Evolutionary conservation across 2,888 invertebrate genomes (phyloP).

Genomic region (Drosophila nr. medialis): DNA sequence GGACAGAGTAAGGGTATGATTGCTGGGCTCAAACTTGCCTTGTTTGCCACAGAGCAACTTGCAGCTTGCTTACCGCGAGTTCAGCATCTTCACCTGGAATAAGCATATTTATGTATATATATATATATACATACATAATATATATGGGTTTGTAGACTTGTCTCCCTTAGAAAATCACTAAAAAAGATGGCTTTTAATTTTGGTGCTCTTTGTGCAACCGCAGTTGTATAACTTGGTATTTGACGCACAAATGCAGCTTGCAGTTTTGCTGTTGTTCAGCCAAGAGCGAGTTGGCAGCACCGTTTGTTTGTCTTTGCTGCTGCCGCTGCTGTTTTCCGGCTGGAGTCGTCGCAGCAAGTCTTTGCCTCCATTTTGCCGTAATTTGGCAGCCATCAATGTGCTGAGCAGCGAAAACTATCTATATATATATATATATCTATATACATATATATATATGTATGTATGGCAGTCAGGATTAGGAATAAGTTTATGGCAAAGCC

Average conservation of each 20-base stretch:
- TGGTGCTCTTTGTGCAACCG: not conserved
- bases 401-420: slow-evolving; percentile 61
- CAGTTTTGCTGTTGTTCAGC: slow-evolving; percentile 8
- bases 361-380: slow-evolving; percentile 64
- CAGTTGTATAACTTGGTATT: not conserved
- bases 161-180: not conserved
- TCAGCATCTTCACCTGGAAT: not conserved
- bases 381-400: slow-evolving; percentile 76
- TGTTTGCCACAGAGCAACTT: not conserved
- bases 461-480: slow-evolving; percentile 57
- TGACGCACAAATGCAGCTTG: not conserved
- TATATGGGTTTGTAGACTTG: not conserved
- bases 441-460: slow-evolving; percentile 1
- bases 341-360: slow-evolving; percentile 40
- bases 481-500: slow-evolving; percentile 48
- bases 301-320: slow-evolving; percentile 39
- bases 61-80: not conserved
- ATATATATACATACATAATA: not conserved
- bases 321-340: not conserved
- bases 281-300: slow-evolving; percentile 52
- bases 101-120: not conserved
- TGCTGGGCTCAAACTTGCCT: too few species aligned
- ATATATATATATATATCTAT: not conserved
- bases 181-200: not conserved
- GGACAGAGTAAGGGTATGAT: not conserved